Base-by-base conservation (phyloP, 2,113 vertebrate genomes). In the Thinocorus orbignyianus region DNA sequence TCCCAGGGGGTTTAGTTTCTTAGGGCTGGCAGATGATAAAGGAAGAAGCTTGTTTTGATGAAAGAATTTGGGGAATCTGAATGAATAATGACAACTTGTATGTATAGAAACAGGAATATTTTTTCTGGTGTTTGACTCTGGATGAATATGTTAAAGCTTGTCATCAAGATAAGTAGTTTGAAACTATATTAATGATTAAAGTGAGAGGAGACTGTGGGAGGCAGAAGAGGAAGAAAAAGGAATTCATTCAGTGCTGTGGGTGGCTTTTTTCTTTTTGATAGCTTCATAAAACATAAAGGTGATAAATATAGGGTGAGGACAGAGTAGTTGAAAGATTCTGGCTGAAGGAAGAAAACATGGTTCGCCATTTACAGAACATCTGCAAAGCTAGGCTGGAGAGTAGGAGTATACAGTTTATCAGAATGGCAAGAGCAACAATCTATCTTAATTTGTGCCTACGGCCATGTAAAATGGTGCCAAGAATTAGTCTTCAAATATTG, bases 111-210 rank as follows among this genome's bases (percentile, higher is more conserved):
- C 17, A 82, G 42, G 39, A 65, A 42, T 78, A 60, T 82, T 86
- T 86, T 49, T 55, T 44, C 30, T 44, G 33, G 3, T 51, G 95
- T 94, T 92, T 91, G 91, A 90, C 76, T 16, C 9, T 17, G 55
- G 74, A 66, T 92, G 87, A 86, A 81, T 92, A 82, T 95, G 58
- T 81, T 87, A 65, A 85, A 86, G 44, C 55, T 78, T 88, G 39
- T 95, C 62, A 66, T 81, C 46, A 92, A 65, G 89, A 85, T 79
- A 96, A 97, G 94, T 83, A 70, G 42, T 74, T 89, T 88, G 85
- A 85, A 95, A 86, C 30, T 81, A 46, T 89, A 83, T 83, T 92
- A 95, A 79, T 93, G 93, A 95, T 95, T 86, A 86, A 94, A 96
- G 91, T 31, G 48, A 81, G 84, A 89, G 48, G 46, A 89, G 60